A percentile compares a stretch with the other conserved stretches of the same genome.
Evolutionary conservation across 2,888 invertebrate genomes (phyloP).

Genomic region (Fragum whitleyi): DNA sequence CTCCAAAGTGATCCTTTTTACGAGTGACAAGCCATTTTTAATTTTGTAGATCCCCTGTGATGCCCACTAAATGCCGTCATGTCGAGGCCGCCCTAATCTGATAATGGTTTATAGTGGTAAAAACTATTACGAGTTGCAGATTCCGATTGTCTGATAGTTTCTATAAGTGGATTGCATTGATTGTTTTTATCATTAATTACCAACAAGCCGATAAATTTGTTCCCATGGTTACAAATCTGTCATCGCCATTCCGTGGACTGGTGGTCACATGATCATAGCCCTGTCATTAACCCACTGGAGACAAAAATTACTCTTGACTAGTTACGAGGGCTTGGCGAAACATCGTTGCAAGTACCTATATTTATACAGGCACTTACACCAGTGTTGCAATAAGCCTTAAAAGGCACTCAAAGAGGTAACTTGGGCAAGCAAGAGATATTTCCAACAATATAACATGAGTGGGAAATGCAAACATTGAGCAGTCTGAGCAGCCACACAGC

Average conservation of each 20-base stretch:
- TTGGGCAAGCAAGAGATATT: no score
- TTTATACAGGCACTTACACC: no score
- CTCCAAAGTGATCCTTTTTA: no score
- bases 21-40: no score
- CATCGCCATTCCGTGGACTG: conserved; percentile 38
- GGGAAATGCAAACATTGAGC: no score
- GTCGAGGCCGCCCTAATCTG: conserved; percentile 29
- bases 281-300: conserved; percentile 18
- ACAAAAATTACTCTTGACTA: no score
- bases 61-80: conserved; percentile 22
- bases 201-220: conserved; percentile 58
- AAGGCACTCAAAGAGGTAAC: no score
- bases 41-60: neutral
- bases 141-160: conserved; percentile 49
- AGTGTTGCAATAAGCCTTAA: no score
- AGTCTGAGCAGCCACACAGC: no score
- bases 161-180: conserved; percentile 59
- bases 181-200: conserved; percentile 67
- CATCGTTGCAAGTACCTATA: no score
- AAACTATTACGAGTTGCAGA: conserved; percentile 43
- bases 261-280: conserved; percentile 15
- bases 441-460: no score
- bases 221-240: conserved; percentile 52
- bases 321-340: no score
- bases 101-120: conserved; percentile 31